phyloP scores from a whole-genome alignment of 2,797 vertebrate genomes.

The Lacerta viridis region DNA sequence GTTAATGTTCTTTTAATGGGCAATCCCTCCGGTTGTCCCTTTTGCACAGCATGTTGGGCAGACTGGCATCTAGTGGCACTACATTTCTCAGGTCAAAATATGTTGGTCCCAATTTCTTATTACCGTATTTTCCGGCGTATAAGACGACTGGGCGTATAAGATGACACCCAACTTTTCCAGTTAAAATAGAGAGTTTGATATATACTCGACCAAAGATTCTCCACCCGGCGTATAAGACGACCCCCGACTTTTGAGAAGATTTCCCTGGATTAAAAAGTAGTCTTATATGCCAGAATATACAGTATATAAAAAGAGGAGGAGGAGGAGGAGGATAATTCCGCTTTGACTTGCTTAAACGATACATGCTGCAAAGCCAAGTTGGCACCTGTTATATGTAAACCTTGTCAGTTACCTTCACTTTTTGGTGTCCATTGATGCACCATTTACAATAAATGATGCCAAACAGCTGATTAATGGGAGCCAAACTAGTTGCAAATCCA shows the following conservation, averaged over 20 bases:
- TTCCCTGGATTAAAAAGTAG: no score
- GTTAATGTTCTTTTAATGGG: slow-evolving; percentile 27
- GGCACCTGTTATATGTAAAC: no score
- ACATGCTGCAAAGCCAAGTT: background rate
- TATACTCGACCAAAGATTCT: no score
- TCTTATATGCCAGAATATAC: no score
- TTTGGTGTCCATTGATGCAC: background rate
- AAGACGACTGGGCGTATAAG: no score
- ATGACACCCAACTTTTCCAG: no score
- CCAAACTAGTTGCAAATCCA: background rate
- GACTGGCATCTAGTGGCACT: background rate
- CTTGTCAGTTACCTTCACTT: background rate
- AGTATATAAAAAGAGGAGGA: background rate
- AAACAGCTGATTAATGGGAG: background rate
- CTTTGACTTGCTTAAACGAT: background rate
- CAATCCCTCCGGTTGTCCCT: background rate
- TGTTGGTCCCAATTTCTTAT: background rate
- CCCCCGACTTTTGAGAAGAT: no score
- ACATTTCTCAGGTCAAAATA: background rate
- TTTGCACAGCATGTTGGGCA: background rate
- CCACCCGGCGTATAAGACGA: no score
- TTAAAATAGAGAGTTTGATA: no score
- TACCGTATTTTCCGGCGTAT: background rate
- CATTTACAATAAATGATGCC: background rate
- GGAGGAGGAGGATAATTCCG: no score